Percentiles rank a stretch among this genome's conserved stretches.
Evolutionary conservation across 2,797 vertebrate genomes (phyloP).

Genomic region (Pipistrellus nathusii): DNA sequence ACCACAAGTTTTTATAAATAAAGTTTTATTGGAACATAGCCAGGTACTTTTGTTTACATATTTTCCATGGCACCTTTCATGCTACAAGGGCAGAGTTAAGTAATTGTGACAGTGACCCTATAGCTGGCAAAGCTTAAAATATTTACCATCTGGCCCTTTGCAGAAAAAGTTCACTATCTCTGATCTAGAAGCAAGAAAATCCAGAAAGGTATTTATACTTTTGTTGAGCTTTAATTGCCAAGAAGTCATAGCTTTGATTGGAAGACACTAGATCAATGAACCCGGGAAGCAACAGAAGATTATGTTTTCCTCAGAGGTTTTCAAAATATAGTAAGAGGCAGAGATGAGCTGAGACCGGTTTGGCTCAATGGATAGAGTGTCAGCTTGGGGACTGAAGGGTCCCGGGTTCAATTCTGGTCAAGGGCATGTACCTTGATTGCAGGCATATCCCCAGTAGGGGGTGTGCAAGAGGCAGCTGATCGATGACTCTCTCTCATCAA

Average conservation of each 20-base stretch:
- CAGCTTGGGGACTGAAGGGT: too few relatives aligned
- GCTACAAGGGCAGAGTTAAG: not conserved
- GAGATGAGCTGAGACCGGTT: too few relatives aligned
- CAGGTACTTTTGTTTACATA: not conserved
- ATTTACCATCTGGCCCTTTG: not conserved
- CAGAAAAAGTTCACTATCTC: not conserved
- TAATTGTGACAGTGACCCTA: not conserved
- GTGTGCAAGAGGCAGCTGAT: too few relatives aligned
- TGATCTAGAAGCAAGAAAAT: conserved; percentile 15
- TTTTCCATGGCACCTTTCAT: not conserved
- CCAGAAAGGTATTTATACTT: not conserved
- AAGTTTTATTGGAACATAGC: conserved; percentile 27
- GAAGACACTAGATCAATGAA: not conserved
- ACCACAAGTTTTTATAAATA: not conserved
- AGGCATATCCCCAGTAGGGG: too few relatives aligned
- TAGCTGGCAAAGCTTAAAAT: not conserved
- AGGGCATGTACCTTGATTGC: too few relatives aligned
- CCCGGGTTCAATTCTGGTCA: too few relatives aligned
- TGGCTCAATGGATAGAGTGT: too few relatives aligned
- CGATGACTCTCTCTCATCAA: too few relatives aligned
- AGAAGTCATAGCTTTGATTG: not conserved
- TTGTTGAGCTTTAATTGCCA: conserved; percentile 35
- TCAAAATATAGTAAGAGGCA: not conserved
- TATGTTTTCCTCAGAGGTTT: conserved; percentile 31
- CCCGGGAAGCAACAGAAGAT: not conserved